Evolutionary conservation across 2,797 vertebrate species (phyloP).

Genomic region (Taeniopygia guttata): DNA sequence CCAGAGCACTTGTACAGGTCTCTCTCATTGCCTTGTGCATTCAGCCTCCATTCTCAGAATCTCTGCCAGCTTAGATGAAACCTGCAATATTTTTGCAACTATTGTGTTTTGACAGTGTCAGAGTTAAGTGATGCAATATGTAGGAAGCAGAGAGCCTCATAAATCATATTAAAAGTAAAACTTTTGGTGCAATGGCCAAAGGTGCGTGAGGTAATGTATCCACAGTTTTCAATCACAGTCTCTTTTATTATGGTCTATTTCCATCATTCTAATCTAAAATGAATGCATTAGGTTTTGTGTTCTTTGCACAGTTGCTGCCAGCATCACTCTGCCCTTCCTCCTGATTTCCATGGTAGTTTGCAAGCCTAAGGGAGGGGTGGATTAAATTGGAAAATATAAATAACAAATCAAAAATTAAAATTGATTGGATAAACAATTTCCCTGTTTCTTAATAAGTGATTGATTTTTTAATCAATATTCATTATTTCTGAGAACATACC

Average conservation of each 20-base stretch:
- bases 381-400: constrained; percentile 83
- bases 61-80: constrained; percentile 4
- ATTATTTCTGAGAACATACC: constrained; percentile 83
- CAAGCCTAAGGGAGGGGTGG: constrained; percentile 73
- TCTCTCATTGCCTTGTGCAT: background rate
- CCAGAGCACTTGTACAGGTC: background rate
- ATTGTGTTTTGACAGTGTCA: constrained; percentile 41
- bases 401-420: constrained; percentile 87
- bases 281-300: constrained; percentile 36
- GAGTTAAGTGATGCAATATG: constrained; percentile 16
- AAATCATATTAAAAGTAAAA: constrained; percentile 63
- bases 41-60: constrained; percentile 3
- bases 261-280: constrained; percentile 40
- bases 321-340: constrained; percentile 43
- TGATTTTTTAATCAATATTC: constrained; percentile 85
- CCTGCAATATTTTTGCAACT: constrained; percentile 1
- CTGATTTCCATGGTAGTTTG: constrained; percentile 40
- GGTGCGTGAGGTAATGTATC: constrained; percentile 52
- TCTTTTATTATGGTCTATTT: constrained; percentile 45
- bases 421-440: constrained; percentile 86
- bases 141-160: constrained; percentile 34
- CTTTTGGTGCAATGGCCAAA: constrained; percentile 62
- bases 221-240: constrained; percentile 45
- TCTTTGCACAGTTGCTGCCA: constrained; percentile 41
- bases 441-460: constrained; percentile 85